Base-by-base conservation (phyloP, 2,888 invertebrate species). In the Heliothis peltigera region DNA sequence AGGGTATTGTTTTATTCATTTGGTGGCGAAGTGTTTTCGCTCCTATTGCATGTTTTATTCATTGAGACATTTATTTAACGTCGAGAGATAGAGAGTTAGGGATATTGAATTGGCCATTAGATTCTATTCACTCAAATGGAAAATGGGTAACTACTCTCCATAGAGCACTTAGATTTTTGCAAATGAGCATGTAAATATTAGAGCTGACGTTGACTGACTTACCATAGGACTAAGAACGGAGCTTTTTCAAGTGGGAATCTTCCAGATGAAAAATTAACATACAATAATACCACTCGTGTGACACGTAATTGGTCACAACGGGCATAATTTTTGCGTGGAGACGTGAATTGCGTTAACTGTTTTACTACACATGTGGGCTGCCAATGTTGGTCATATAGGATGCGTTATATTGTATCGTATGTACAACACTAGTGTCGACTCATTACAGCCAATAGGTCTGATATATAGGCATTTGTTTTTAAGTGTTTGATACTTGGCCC, bases 1-100 rank as follows among this genome's bases (percentile, higher is more conserved):
- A 53, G 55, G 42, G 62, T 52, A 32, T 63, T 62, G 52, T 62
- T 68, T 73, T 73, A 78, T 74, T 71, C 71, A 67, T 63, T 49
- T 56, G 35, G 4, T 35, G 59, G 21, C 22, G 8, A 35, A 61
- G 56, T 59, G 72, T 61, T 70, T 48, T 68, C 87, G 81, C 85
- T 90, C 81, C 80, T 89, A 93, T 92, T 93, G 84, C 86, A 92
- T 93, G 86, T 84, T 78, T 92, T 92, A 93, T 93, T 91, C 91
- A 93, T 88, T 51, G 61, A 39, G 35, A 56, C 75, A 73, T 75
- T 78, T 71, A 76, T 76, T 69, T 71, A 46, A 28, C 62, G 55
- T 58, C 49, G 51, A 52, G 51, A 67, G 28, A 57, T 67, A 56
- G 48, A 51, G 44, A 49, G 43, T 42, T 22, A 51, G 22, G 52